Evolutionary conservation across 2,888 invertebrate species (phyloP), one percentile per base, ranked within the genome.

Genomic region (Branchipolynoe longqiensis): DNA sequence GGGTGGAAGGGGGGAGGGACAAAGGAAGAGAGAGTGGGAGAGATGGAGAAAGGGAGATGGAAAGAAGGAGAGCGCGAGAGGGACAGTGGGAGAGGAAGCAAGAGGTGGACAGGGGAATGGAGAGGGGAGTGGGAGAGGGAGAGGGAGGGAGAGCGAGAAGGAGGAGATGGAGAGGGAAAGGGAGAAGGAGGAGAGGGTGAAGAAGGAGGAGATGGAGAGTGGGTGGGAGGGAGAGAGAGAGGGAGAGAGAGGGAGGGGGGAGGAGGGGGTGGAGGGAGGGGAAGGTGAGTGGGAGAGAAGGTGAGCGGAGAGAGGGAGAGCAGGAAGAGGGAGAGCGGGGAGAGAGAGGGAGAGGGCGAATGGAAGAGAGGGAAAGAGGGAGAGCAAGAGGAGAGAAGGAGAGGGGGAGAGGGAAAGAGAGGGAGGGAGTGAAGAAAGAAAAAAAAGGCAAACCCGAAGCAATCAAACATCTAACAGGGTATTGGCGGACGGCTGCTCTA

Each of bases 401-500:
- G 56, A 4, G 25, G 2, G 62, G 62, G 62, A 62, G 62, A 62
- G n/a, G 56, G 18, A 14, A 56, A 56, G 12, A 1, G 56, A 12
- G 3, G 25, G 18, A 56, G 56, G 25, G 1, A 8, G n/a, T 1
- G 62, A 31, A 31, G 3, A 4, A 31, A 25, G 25, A 25, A 3
- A 56, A 25, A 4, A 56, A 1, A 31, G 62, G 62, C 25, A 31
- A 62, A 22, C 69, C 69, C 33, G 69, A 38, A 69, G 69, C 69
- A 69, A 69, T 69, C 69, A 69, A 69, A 69, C 69, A 33, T 69
- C 69, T 69, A 69, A 69, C 38, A 36, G 33, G 38, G 69, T 69
- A 69, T 69, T 69, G 25, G 62, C 62, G 62, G 56, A 31, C 62
- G 62, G 3, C 31, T 62, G 62, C 3, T n/a, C 14, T 62, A 25